Evolutionary conservation across 2,113 vertebrate species (phyloP).

Genomic region (Saccopteryx leptura): DNA sequence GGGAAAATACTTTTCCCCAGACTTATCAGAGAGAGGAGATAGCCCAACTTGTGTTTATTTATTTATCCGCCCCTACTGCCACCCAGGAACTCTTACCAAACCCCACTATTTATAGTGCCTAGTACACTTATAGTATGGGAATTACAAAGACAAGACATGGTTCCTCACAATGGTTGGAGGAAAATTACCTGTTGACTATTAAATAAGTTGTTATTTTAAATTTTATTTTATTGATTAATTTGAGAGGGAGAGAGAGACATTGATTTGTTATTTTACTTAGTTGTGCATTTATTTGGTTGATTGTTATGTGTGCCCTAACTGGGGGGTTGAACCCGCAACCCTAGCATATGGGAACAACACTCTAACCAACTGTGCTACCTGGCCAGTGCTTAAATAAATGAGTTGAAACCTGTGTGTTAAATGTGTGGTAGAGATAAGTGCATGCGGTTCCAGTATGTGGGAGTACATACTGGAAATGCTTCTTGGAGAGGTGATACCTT

Average conservation of each 20-base stretch:
- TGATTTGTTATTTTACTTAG: no score
- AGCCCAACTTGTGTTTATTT: not conserved
- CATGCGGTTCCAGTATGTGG: not conserved
- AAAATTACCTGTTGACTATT: conserved; percentile 34
- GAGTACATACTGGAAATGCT: conserved; percentile 1
- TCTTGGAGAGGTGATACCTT: not conserved
- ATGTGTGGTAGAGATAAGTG: conserved; percentile 19
- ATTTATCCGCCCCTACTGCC: not conserved
- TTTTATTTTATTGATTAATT: no score
- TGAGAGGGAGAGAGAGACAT: no score
- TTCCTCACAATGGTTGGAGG: not conserved
- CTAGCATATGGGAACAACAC: no score
- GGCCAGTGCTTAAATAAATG: not conserved
- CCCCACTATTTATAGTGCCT: conserved; percentile 12
- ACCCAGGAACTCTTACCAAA: not conserved
- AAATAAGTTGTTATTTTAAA: not conserved
- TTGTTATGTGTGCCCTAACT: no score
- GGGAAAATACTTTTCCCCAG: not conserved
- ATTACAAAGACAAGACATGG: conserved; percentile 29
- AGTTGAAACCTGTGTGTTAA: conserved; percentile 27
- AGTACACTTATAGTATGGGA: not conserved
- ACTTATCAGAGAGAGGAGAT: not conserved
- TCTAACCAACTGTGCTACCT: no score
- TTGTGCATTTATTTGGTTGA: no score
- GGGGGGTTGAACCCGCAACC: no score